Evolutionary conservation across 2,113 vertebrate genomes (phyloP).

Genomic region (Peucedramus taeniatus): DNA sequence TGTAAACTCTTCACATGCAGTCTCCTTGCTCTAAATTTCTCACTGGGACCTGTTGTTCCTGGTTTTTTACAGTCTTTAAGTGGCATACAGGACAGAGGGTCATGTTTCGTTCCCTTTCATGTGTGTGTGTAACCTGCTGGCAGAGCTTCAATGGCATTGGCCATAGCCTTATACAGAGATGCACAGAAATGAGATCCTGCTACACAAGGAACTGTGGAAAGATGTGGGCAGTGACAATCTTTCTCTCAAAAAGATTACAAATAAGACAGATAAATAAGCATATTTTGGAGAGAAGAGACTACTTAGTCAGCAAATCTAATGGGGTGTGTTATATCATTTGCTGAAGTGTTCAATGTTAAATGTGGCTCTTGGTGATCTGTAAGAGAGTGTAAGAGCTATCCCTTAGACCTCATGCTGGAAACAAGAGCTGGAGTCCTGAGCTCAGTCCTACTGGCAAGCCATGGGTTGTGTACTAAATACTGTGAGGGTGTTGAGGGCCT

Average conservation of each 20-base stretch:
- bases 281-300: neutral
- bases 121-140: neutral
- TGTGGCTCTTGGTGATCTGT: neutral
- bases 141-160: neutral
- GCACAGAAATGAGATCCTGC: neutral
- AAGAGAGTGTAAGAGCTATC: neutral
- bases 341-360: neutral
- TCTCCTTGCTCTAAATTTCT: neutral
- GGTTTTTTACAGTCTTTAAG: neutral
- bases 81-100: neutral
- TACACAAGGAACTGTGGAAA: accelerated
- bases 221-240: neutral
- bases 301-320: neutral
- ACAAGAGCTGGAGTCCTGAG: neutral
- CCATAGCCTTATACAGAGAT: neutral
- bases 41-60: neutral
- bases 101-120: neutral
- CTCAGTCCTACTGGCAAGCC: neutral
- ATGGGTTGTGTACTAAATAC: neutral
- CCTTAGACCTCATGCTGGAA: neutral
- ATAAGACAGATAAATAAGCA: neutral
- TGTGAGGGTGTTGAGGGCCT: neutral
- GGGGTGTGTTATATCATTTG: neutral
- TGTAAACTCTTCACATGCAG: neutral
- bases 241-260: neutral